phyloP scores from a whole-genome alignment of 2,113 vertebrate species.

The Rhagologus leucostigma region DNA sequence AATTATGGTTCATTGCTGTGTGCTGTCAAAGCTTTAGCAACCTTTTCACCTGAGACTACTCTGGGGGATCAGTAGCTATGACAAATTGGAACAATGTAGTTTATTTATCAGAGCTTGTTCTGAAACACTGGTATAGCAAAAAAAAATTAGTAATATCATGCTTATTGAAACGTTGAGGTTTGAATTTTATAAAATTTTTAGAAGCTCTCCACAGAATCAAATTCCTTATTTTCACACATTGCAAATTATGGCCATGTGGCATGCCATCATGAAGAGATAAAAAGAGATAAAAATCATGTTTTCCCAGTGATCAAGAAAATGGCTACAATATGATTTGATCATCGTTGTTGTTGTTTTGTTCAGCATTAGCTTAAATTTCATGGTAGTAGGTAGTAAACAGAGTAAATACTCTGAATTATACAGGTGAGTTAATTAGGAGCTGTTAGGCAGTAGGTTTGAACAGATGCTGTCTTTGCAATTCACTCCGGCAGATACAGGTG shows the following conservation, averaged over 20 bases:
- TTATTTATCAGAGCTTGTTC: neutral
- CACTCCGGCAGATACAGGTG: neutral
- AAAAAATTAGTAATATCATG: neutral
- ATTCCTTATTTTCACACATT: neutral
- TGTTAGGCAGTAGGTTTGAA: neutral
- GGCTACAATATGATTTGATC: neutral
- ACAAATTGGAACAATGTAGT: neutral
- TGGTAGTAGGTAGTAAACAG: neutral
- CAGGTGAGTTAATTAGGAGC: neutral
- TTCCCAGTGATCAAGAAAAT: neutral
- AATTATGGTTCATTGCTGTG: neutral
- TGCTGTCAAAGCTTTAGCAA: neutral
- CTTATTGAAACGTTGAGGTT: fast-evolving
- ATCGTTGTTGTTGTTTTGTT: neutral
- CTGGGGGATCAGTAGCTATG: neutral
- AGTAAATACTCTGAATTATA: neutral
- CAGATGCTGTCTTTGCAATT: neutral
- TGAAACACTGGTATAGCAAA: neutral
- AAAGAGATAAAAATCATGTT: neutral
- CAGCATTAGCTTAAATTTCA: neutral
- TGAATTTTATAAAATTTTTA: neutral
- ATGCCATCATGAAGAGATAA: neutral
- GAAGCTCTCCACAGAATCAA: neutral
- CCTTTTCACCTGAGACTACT: neutral
- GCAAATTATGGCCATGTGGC: neutral